Base-by-base conservation (phyloP, 1,140 invertebrate genomes). In the Zaprionus lachaisei region DNA sequence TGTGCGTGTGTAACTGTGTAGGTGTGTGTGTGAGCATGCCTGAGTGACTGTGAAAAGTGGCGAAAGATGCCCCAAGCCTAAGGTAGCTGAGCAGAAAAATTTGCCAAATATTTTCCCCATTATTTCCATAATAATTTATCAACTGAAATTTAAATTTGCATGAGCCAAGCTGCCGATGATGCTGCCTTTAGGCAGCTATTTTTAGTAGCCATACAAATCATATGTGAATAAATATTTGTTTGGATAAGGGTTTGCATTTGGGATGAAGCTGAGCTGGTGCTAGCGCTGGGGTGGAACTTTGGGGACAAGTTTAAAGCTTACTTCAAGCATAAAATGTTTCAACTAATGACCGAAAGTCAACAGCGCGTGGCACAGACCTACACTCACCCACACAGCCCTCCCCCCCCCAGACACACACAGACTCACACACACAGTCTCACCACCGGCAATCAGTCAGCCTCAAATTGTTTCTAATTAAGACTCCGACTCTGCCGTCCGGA, bases 391-490 rank as follows among this genome's bases (percentile, higher is more conserved):
- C 55, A 5, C 4, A 41, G 4, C 14, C 12, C 12, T 14, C 12
- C 3, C 0, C 37, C 37, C 12, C 2, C 3, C 24, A 56, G n/a
- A 6, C 64, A 37, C 31, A 20, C 17, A 62, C 55, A 58, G 4
- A 28, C 20, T 37, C 37, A 24, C 37, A 37, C 55, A 58, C 28
- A 81, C 15, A 61, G 15, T 22, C 54, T 47, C 12, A 38, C 60
- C 70, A 77, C 69, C 60, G 64, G 81, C 84, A 83, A 89, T 86
- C 84, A 83, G 84, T 79, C 81, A 76, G 84, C 78, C 81, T 75
- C 84, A 87, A 87, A 83, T 83, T 83, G 84, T 81, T 87, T 84
- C 83, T 87, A 87, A 87, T 89, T 89, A 87, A 81, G 84, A 75
- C 62, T 75, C 64, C 75, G 69, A 65, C 44, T 68, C 68, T 28